These are phyloP conservation scores for Diarsia mendica DNA, from an alignment of 2,888 invertebrate genomes.

Conservation along the genomic window DNA sequence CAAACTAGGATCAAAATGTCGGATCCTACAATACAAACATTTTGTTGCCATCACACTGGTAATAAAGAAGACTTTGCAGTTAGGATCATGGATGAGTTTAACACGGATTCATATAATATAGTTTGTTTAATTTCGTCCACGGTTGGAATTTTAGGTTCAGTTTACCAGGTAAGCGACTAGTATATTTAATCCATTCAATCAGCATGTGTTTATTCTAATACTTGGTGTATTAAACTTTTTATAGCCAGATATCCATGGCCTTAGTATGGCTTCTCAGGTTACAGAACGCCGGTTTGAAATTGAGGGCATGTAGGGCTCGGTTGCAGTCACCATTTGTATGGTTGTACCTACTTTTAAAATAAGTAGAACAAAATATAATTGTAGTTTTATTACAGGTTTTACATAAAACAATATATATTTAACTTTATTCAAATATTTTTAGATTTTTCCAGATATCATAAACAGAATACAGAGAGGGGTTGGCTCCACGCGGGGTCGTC, in stretches of 20 bases:
- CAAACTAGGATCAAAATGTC: constrained; percentile 85
- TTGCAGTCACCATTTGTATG: constrained; percentile 5
- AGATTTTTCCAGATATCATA: constrained; percentile 92
- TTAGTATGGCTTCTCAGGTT: constrained; percentile 54
- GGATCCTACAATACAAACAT: constrained; percentile 96
- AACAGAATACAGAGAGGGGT: constrained; percentile 86
- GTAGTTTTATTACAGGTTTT: neutral
- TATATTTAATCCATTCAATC: neutral
- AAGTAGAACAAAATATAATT: neutral
- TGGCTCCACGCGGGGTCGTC: constrained; percentile 91
- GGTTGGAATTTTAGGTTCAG: constrained; percentile 93
- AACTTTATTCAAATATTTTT: constrained; percentile 62
- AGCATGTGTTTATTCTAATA: neutral
- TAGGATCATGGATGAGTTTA: constrained; percentile 93
- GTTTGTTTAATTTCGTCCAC: constrained; percentile 94
- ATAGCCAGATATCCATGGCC: neutral
- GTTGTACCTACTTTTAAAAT: neutral
- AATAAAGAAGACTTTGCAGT: constrained; percentile 92
- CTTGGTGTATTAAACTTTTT: neutral
- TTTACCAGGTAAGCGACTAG: constrained; percentile 92
- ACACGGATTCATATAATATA: constrained; percentile 93
- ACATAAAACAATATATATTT: neutral
- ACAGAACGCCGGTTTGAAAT: constrained; percentile 38
- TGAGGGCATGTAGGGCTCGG: constrained; percentile 13
- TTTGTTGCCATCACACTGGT: constrained; percentile 93